Conservation (phyloP, 2,113 vertebrate species). For the Cyanoderma ruficeps region DNA sequence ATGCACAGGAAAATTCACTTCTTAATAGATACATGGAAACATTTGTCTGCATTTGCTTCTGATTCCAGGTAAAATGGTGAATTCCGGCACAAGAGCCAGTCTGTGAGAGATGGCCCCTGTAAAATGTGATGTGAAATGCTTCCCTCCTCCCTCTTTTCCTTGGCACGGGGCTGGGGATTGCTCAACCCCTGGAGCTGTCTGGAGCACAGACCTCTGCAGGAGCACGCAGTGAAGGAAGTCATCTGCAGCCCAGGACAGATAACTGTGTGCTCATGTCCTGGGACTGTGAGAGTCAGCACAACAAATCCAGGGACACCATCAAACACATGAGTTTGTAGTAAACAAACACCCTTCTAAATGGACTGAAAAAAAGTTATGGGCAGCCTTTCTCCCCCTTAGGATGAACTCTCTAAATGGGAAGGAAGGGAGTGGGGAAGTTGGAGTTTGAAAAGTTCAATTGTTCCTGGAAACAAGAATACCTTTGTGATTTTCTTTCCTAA, state of each 20-base stretch:
- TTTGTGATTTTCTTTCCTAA: background rate
- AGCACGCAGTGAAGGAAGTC: background rate
- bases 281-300: background rate
- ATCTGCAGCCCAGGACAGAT: background rate
- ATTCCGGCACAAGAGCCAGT: background rate
- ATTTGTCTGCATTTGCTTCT: background rate
- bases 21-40: background rate
- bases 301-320: background rate
- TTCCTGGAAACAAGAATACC: background rate
- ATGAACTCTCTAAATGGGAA: background rate
- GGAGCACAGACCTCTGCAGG: background rate
- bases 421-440: accelerated
- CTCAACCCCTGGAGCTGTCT: background rate
- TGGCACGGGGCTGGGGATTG: background rate
- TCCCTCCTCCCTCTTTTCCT: background rate
- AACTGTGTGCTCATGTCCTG: accelerated
- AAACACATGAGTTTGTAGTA: background rate
- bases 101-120: background rate
- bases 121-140: background rate
- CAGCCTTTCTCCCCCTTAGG: background rate
- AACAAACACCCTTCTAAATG: background rate
- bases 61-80: background rate
- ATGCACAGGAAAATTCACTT: background rate
- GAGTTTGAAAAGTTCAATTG: background rate
- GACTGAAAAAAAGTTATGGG: background rate